Conservation (phyloP, 2,797 vertebrate genomes). For the Parauchenoglanis punctatus region DNA sequence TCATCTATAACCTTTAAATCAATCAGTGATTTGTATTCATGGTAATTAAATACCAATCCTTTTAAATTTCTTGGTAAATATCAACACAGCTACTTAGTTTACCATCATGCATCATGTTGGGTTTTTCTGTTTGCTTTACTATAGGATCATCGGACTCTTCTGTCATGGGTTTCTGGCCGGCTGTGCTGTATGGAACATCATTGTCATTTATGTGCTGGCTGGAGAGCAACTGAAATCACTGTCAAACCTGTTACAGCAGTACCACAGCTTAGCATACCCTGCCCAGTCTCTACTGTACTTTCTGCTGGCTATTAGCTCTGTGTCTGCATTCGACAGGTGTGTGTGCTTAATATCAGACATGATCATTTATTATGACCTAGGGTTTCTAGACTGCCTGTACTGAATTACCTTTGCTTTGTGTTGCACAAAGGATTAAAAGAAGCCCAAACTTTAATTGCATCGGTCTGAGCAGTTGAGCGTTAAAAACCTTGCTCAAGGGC, state of each 20-base stretch:
- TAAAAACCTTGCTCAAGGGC: neutral
- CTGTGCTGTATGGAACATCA: slow-evolving; percentile 83
- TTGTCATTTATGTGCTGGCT: slow-evolving; percentile 80
- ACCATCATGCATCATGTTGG: neutral
- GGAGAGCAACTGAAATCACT: slow-evolving; percentile 75
- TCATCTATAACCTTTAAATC: neutral
- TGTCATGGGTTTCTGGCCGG: slow-evolving; percentile 84
- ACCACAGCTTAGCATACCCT: slow-evolving; percentile 82
- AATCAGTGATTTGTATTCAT: neutral
- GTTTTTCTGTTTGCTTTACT: slow-evolving; percentile 32
- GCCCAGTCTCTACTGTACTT: slow-evolving; percentile 84
- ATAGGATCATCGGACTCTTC: slow-evolving; percentile 81
- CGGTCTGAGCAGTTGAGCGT: neutral
- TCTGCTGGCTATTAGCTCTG: slow-evolving; percentile 80
- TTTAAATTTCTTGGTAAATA: neutral
- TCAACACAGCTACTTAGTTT: neutral
- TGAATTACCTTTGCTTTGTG: neutral
- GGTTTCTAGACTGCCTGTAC: neutral
- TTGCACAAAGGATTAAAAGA: neutral
- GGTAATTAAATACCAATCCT: neutral
- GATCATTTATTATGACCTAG: neutral
- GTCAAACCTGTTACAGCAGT: slow-evolving; percentile 79
- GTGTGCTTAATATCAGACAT: neutral
- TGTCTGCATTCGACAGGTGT: slow-evolving; percentile 85
- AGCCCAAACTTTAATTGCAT: neutral